A percentile compares a stretch with the other conserved stretches of the same genome.
Conservation (phyloP, 1,140 invertebrate genomes). For the Anoplolepis gracilipes region DNA sequence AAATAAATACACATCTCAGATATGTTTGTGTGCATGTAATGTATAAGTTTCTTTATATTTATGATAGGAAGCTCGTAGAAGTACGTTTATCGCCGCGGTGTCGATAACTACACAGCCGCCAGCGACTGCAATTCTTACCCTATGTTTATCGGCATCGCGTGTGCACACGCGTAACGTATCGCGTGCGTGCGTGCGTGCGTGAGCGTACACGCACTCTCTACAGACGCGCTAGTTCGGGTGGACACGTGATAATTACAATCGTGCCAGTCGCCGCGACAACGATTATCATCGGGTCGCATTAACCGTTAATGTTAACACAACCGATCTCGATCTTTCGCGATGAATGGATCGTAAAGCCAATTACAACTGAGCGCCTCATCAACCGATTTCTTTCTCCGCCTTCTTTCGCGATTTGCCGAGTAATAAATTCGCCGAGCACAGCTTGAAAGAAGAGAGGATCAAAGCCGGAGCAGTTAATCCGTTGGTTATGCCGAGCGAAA, state of each 20-base stretch:
- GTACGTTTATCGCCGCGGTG: not conserved
- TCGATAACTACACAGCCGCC: constrained; percentile 19
- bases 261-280: not conserved
- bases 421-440: constrained; percentile 57
- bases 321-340: constrained; percentile 62
- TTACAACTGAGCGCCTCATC: constrained; percentile 42
- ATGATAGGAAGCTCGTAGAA: not conserved
- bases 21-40: not conserved
- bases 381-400: constrained; percentile 25
- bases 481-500: not conserved
- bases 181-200: not conserved
- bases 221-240: constrained; percentile 30
- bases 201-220: constrained; percentile 44
- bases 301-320: constrained; percentile 74
- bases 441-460: not conserved
- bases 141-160: constrained; percentile 26
- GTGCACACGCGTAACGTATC: not conserved
- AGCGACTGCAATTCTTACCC: constrained; percentile 6
- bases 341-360: constrained; percentile 73
- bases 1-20: not conserved
- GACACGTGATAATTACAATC: constrained; percentile 67
- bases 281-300: constrained; percentile 61
- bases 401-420: constrained; percentile 55
- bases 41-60: not conserved
- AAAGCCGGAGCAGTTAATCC: constrained; percentile 3